Conservation (phyloP, 2,888 invertebrate genomes). For the Linnaemya vulpina region DNA sequence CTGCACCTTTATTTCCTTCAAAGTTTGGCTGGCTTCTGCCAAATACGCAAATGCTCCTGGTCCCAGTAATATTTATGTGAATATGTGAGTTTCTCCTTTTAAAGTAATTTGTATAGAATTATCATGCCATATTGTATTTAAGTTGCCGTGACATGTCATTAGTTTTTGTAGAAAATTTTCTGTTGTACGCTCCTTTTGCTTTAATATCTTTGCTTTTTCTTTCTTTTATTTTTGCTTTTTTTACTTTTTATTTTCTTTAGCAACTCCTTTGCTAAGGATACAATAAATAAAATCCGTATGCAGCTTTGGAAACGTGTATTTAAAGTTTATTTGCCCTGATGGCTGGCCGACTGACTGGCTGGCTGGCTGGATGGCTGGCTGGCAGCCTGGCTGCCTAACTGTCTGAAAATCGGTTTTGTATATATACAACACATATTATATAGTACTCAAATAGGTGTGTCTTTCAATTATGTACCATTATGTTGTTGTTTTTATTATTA, state of each 20-base stretch:
- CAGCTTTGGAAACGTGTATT: conserved; percentile 23
- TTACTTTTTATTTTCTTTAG: conserved; percentile 27
- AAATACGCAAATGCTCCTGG: neutral
- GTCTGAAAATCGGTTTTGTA: conserved; percentile 10
- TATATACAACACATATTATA: conserved; percentile 24
- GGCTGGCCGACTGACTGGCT: conserved; percentile 11
- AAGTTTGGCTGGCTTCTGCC: neutral
- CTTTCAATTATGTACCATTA: conserved; percentile 52
- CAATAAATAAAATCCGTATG: conserved; percentile 38
- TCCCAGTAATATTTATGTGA: neutral
- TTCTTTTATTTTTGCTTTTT: neutral
- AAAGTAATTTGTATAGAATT: conserved; percentile 54
- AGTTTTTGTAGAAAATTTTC: conserved; percentile 54
- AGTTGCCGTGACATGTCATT: conserved; percentile 68
- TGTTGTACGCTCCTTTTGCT: conserved; percentile 29
- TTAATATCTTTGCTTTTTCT: conserved; percentile 7
- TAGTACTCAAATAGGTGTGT: conserved; percentile 59
- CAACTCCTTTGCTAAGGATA: conserved; percentile 29
- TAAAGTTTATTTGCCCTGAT: conserved; percentile 40
- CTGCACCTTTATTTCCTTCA: neutral
- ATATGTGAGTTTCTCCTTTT: conserved; percentile 10
- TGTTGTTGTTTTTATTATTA: conserved; percentile 24
- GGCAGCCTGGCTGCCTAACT: neutral
- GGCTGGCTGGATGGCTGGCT: conserved; percentile 1
- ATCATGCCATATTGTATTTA: conserved; percentile 61